These are phyloP conservation scores for Operophtera brumata DNA, from an alignment of 2,888 invertebrate species.

Conservation along the genomic window DNA sequence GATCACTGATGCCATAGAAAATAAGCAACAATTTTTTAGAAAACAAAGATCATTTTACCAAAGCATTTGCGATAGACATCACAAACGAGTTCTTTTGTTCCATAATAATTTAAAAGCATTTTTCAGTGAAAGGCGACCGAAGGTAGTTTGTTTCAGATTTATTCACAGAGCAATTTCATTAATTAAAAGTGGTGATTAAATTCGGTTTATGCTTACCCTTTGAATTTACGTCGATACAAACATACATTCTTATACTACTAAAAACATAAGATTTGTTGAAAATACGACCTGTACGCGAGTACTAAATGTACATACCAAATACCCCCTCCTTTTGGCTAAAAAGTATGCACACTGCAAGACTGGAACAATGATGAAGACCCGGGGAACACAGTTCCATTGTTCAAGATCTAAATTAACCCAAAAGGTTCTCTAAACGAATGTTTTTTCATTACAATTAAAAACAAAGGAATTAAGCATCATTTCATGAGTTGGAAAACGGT, in stretches of 20 bases:
- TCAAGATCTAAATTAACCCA: constrained; percentile 37
- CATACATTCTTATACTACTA: too few relatives aligned
- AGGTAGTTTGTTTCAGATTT: constrained; percentile 37
- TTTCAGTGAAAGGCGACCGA: constrained; percentile 17
- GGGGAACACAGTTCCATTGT: too few relatives aligned
- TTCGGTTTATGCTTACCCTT: too few relatives aligned
- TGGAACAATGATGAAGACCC: too few relatives aligned
- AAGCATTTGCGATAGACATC: constrained; percentile 22
- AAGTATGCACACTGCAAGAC: too few relatives aligned
- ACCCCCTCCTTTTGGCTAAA: too few relatives aligned
- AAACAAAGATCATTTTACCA: constrained; percentile 18
- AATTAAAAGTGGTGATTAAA: constrained; percentile 70
- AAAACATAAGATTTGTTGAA: too few relatives aligned
- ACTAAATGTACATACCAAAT: too few relatives aligned
- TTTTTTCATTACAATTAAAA: constrained; percentile 17
- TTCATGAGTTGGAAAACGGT: constrained; percentile 18
- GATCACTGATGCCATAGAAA: too few relatives aligned
- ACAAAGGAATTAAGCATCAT: constrained; percentile 21
- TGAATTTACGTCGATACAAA: too few relatives aligned
- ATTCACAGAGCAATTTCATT: constrained; percentile 59
- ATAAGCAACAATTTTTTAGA: constrained; percentile 19
- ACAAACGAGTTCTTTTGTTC: constrained; percentile 24
- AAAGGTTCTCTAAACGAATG: background rate
- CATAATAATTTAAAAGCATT: constrained; percentile 20
- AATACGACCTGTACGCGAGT: too few relatives aligned